phyloP scores from a whole-genome alignment of 2,888 invertebrate species.

The Acronicta psi region DNA sequence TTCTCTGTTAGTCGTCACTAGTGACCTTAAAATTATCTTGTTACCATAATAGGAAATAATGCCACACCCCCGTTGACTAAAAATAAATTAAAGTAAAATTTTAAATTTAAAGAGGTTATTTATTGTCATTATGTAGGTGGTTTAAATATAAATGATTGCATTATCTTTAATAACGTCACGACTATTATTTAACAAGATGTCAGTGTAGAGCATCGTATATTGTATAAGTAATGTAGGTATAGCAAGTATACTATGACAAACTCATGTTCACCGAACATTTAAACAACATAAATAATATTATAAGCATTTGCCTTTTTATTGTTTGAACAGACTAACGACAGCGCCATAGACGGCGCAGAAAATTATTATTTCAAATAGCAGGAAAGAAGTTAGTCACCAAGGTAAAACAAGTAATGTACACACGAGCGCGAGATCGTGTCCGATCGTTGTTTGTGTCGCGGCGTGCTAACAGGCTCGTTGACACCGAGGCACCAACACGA shows the following conservation, averaged over 20 bases:
- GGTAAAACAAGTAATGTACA: slow-evolving; percentile 61
- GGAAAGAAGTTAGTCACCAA: slow-evolving; percentile 43
- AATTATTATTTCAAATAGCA: slow-evolving; percentile 49
- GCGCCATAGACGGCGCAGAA: slow-evolving; percentile 44
- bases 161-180: not conserved
- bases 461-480: slow-evolving; percentile 68
- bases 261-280: no score
- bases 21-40: slow-evolving; percentile 4
- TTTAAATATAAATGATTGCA: no score
- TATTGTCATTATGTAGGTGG: no score
- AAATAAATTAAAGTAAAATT: no score
- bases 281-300: not conserved
- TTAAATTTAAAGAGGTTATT: no score
- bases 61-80: not conserved
- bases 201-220: no score
- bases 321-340: slow-evolving; percentile 16
- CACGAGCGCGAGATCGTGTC: slow-evolving; percentile 65
- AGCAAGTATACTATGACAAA: no score
- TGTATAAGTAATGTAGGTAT: no score
- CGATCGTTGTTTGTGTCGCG: slow-evolving; percentile 73
- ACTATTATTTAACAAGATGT: no score
- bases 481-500: slow-evolving; percentile 68
- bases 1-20: slow-evolving; percentile 13
- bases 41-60: not conserved
- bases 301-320: slow-evolving; percentile 6